Evolutionary conservation across 2,113 vertebrate species (phyloP).

Genomic region (Anhinga rufa): DNA sequence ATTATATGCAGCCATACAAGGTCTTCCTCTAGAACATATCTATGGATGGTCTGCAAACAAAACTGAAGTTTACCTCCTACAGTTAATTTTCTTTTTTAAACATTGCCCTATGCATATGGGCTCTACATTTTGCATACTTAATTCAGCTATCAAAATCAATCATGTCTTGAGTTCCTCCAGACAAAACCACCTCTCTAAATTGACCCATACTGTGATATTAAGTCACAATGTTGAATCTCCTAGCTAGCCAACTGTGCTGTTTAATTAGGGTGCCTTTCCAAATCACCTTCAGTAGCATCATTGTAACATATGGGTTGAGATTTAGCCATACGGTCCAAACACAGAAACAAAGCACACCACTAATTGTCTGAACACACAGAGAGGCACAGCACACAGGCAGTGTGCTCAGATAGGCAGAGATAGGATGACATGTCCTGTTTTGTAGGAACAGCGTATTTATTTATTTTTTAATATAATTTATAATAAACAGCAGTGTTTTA

Average conservation of each 20-base stretch:
- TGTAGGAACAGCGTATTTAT: not conserved
- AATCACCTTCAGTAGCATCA: not conserved
- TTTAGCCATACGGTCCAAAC: not conserved
- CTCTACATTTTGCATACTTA: not conserved
- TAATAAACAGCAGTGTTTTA: not conserved
- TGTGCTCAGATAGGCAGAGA: not conserved
- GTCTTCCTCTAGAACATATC: not conserved
- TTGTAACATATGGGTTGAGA: not conserved
- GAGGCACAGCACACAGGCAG: not conserved
- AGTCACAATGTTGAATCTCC: not conserved
- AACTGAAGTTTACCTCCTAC: not conserved
- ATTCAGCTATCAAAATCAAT: not conserved
- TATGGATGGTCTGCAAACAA: not conserved
- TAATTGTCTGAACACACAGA: not conserved
- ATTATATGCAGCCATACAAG: not conserved
- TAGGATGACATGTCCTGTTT: not conserved
- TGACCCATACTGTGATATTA: not conserved
- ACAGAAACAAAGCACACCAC: not conserved
- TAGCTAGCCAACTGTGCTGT: not conserved
- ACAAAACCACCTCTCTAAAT: not conserved
- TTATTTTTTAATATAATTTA: not conserved
- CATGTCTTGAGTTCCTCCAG: not conserved
- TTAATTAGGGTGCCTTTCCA: slow-evolving; percentile 6
- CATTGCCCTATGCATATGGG: not conserved
- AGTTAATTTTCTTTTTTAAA: not conserved